A percentile compares a stretch with the other conserved stretches of the same genome.
Evolutionary conservation across 1,140 invertebrate genomes (phyloP).

Genomic region (Drosophila azteca): DNA sequence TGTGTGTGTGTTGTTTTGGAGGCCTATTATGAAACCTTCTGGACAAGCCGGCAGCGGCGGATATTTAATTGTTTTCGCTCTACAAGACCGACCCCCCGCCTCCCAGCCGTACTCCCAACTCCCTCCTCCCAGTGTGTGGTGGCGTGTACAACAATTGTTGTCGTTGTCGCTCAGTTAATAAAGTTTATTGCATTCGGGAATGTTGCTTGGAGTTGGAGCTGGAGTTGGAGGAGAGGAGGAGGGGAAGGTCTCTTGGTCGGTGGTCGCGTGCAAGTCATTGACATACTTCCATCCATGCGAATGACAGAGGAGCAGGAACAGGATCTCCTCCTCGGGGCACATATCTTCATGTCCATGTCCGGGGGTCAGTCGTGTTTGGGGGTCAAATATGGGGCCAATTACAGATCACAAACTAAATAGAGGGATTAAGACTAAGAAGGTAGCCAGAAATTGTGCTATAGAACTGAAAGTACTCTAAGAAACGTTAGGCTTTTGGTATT

Average conservation of each 20-base stretch:
- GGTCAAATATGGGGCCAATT: constrained; percentile 20
- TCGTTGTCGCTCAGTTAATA: constrained; percentile 37
- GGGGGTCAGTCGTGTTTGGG: constrained; percentile 25
- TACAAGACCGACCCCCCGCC: neutral
- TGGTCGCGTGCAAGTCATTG: constrained; percentile 63
- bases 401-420: too few relatives aligned
- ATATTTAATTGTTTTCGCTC: constrained; percentile 69
- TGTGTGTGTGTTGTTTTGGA: constrained; percentile 19
- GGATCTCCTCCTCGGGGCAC: constrained; percentile 2
- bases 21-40: constrained; percentile 60
- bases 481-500: too few relatives aligned
- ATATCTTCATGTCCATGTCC: constrained; percentile 1
- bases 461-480: too few relatives aligned
- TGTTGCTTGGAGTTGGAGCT: neutral
- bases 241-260: neutral
- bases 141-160: constrained; percentile 43
- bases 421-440: too few relatives aligned
- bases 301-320: neutral
- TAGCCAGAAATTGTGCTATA: too few relatives aligned
- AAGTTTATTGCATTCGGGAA: constrained; percentile 57
- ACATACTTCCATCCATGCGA: constrained; percentile 54
- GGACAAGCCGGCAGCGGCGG: constrained; percentile 53
- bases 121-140: constrained; percentile 6
- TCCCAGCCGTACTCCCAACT: neutral
- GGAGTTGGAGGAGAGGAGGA: neutral